These are phyloP conservation scores for Ochotona curzoniae DNA, from an alignment of 2,113 vertebrate genomes.

Conservation along the genomic window DNA sequence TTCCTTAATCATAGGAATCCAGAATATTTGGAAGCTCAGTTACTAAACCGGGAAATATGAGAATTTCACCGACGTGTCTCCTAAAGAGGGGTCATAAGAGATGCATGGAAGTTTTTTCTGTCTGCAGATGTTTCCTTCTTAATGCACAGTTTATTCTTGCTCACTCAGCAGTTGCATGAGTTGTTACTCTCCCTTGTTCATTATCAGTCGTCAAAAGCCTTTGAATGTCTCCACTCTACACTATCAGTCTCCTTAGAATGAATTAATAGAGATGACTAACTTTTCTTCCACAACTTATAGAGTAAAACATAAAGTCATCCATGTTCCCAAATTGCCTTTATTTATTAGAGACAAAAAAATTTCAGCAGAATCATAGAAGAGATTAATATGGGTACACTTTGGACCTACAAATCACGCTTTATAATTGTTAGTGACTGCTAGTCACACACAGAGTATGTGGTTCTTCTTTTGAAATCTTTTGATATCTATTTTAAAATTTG, in stretches of 20 bases:
- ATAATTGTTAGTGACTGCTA: background rate
- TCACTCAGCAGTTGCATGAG: conserved; percentile 59
- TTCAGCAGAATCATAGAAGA: background rate
- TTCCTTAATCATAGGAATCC: background rate
- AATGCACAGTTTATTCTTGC: conserved; percentile 67
- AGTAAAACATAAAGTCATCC: conserved; percentile 5
- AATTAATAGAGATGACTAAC: conserved; percentile 46
- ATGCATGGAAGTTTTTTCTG: conserved; percentile 20
- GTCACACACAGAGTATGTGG: background rate
- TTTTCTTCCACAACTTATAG: conserved; percentile 54
- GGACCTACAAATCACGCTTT: background rate
- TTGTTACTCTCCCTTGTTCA: conserved; percentile 63
- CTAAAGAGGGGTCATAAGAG: background rate
- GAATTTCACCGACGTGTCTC: background rate
- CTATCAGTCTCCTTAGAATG: conserved; percentile 52
- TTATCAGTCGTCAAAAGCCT: conserved; percentile 74
- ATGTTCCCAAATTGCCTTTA: conserved; percentile 41
- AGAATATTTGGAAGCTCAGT: background rate
- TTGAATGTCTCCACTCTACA: conserved; percentile 54
- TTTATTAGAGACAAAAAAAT: background rate
- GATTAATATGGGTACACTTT: background rate
- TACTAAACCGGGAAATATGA: conserved; percentile 35
- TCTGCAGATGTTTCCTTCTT: conserved; percentile 58
- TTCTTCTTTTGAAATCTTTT: background rate
- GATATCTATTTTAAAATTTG: background rate